phyloP scores from a whole-genome alignment of 2,113 vertebrate species.

The Tapirus terrestris region DNA sequence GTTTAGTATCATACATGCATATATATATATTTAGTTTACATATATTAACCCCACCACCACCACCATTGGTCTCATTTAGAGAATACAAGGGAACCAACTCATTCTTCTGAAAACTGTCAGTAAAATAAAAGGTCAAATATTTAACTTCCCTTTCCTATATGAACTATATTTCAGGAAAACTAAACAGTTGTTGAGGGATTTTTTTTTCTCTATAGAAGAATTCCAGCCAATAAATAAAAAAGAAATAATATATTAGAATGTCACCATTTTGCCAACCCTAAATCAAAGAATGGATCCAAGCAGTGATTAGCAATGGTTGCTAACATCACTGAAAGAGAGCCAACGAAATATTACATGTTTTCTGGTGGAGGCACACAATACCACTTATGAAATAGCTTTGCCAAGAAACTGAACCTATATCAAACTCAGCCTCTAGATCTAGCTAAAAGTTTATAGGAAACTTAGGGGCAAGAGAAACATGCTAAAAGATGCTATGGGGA shows the following conservation, averaged over 20 bases:
- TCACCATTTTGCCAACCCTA: neutral
- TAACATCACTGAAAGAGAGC: neutral
- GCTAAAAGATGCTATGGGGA: neutral
- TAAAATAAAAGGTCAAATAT: slow-evolving; percentile 5
- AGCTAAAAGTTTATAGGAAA: neutral
- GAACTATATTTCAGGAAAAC: slow-evolving; percentile 13
- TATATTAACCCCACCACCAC: neutral
- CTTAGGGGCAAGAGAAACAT: neutral
- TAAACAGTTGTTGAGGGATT: neutral
- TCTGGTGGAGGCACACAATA: neutral
- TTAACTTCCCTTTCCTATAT: neutral
- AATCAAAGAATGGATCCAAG: neutral
- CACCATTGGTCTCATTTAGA: neutral
- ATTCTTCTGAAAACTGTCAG: neutral
- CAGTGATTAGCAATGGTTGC: neutral
- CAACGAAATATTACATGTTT: neutral
- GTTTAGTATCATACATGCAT: neutral
- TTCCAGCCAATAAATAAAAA: neutral
- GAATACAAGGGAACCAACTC: neutral
- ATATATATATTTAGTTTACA: neutral
- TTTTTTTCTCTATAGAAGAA: neutral
- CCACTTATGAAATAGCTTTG: neutral
- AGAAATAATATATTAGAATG: neutral
- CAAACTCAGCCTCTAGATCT: neutral
- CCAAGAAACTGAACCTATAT: neutral